Conservation (phyloP, 2,888 invertebrate genomes). For the Acholoe squamosa region DNA sequence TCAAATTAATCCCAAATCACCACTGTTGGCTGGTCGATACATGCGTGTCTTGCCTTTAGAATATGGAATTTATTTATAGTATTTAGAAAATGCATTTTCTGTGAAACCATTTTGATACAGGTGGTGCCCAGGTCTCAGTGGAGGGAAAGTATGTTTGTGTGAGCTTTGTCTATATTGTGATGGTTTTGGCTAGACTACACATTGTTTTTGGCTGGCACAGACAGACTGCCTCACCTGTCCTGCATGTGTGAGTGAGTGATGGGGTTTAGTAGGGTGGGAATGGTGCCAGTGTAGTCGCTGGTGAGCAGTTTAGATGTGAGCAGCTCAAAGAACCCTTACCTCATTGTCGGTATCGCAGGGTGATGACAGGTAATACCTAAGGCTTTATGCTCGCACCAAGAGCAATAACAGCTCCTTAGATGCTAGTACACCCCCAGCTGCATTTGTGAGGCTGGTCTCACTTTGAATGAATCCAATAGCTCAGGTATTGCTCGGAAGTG, state of each 20-base stretch:
- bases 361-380: conserved; percentile 41
- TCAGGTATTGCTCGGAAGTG: conserved; percentile 21
- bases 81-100: no score
- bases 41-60: not conserved
- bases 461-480: not conserved
- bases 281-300: no score
- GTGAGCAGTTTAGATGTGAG: not conserved
- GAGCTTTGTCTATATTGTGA: not conserved
- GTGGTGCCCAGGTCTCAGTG: no score
- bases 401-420: not conserved
- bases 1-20: conserved; percentile 23
- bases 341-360: conserved; percentile 32
- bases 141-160: not conserved
- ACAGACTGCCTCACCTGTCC: no score
- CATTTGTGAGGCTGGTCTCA: no score
- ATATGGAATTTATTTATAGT: not conserved
- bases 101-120: no score
- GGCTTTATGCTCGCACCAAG: not conserved
- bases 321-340: conserved; percentile 25
- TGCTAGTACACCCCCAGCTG: not conserved
- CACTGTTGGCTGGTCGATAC: not conserved
- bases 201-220: no score
- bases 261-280: no score
- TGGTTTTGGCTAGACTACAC: no score
- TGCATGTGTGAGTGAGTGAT: no score